Evolutionary conservation across 2,888 invertebrate species (phyloP).

Genomic region (Cheilosia grossa): DNA sequence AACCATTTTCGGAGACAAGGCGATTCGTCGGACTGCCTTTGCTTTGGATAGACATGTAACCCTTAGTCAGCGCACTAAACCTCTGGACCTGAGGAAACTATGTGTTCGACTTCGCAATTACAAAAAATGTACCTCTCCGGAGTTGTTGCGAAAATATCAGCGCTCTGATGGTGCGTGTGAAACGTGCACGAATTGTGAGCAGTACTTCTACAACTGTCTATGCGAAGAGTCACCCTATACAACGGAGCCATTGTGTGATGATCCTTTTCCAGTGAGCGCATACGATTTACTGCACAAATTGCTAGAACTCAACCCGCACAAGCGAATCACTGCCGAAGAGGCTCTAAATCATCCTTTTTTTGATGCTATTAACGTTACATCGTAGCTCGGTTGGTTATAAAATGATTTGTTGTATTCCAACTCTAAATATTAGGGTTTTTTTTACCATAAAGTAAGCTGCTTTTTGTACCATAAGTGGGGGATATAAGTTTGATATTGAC

Average conservation of each 20-base stretch:
- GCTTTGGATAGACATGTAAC: conserved; percentile 86
- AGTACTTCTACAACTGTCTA: conserved; percentile 82
- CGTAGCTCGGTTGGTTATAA: conserved; percentile 15
- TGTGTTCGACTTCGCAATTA: conserved; percentile 83
- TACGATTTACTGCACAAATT: conserved; percentile 89
- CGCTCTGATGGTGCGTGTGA: conserved; percentile 78
- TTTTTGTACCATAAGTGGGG: too few relatives aligned
- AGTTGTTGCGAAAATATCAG: conserved; percentile 79
- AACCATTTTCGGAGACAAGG: conserved; percentile 89
- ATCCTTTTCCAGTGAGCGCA: conserved; percentile 87
- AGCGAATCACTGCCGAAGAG: conserved; percentile 88
- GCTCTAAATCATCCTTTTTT: conserved; percentile 92
- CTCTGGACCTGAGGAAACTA: conserved; percentile 83
- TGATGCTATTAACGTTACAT: conserved; percentile 56
- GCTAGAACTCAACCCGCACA: conserved; percentile 91
- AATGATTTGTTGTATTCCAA: too few relatives aligned
- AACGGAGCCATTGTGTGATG: conserved; percentile 79
- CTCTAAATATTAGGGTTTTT: too few relatives aligned
- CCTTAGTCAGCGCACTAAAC: conserved; percentile 84
- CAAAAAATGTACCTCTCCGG: conserved; percentile 79
- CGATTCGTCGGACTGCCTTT: conserved; percentile 87
- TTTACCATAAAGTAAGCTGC: too few relatives aligned
- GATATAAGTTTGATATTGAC: too few relatives aligned
- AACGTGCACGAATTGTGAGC: conserved; percentile 82
- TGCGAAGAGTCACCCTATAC: conserved; percentile 80